Evolutionary conservation across 1,140 invertebrate species (phyloP), one percentile per base, ranked within the genome.

Genomic region (Coptotermes formosanus): DNA sequence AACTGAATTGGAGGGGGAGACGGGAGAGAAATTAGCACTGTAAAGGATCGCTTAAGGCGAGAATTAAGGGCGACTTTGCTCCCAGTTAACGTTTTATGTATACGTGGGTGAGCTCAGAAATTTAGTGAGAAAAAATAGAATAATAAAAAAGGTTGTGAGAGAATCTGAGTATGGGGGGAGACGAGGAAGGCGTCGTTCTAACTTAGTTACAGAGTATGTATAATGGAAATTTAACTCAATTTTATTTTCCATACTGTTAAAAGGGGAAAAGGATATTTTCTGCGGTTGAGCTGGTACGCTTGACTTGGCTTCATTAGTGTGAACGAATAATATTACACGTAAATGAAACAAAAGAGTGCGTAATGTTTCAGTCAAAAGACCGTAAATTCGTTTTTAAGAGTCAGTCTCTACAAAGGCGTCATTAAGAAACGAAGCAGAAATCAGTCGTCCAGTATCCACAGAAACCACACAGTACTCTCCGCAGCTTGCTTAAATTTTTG

Each of bases 11-110:
- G 59, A 23, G 59, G 59, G 8, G 64, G 30, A 52, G 82, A 55
- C 11, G n/a, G 45, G 52, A 16, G 48, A 64, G 43, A 84, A 84
- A 84, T 84, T 84, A 84, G 83, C n/a, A 64, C 83, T 52, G 59
- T 84, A 84, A 84, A 84, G 83, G 83, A 84, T 84, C 83, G 83
- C 83, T 84, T 84, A 84, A 55, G 83, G 83, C 30, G 83, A 84
- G 83, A 84, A 84, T 84, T 84, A 84, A 84, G 59, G 48, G 59
- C 48, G 38, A 84, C 83, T 84, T 84, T 84, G 48, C 45, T 84
- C 48, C 48, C 83, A 64, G 48, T 84, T 55, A 84, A 75, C 64
- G 59, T 64, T 64, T 64, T 75, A 75, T 75, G 64, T 75, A 75
- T 30, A 75, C n/a, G 64, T 75, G 64, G n/a, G 64, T 7, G 64